A percentile compares a stretch with the other conserved stretches of the same genome.
These are phyloP conservation scores for Hypselothyrea guttata DNA, from an alignment of 2,888 invertebrate species.

Conservation along the genomic window DNA sequence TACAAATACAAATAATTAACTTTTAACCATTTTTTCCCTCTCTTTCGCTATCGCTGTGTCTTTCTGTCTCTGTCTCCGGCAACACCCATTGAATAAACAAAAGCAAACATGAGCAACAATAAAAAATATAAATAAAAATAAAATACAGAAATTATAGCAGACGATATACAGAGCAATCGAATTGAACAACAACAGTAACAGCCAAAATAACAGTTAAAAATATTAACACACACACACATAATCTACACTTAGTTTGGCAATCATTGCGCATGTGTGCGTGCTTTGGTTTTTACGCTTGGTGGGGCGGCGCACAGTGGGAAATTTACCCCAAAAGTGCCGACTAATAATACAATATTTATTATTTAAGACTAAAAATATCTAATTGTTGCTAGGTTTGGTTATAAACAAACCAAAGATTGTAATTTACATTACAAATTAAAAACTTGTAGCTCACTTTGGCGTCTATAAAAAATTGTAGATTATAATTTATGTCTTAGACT, in stretches of 20 bases:
- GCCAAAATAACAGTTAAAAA: constrained; percentile 65
- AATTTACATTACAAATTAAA: too few relatives aligned
- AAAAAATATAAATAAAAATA: constrained; percentile 30
- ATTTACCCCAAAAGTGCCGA: too few relatives aligned
- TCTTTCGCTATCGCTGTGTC: constrained; percentile 15
- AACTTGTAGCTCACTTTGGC: too few relatives aligned
- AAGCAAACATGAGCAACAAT: constrained; percentile 42
- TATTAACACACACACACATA: constrained; percentile 48
- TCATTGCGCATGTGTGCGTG: constrained; percentile 73
- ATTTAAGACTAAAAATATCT: too few relatives aligned
- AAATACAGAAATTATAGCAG: constrained; percentile 7
- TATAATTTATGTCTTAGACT: too few relatives aligned
- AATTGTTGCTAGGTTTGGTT: too few relatives aligned
- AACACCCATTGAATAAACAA: constrained; percentile 65
- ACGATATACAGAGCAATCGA: constrained; percentile 50
- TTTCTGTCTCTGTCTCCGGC: constrained; percentile 11
- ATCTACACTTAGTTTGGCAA: constrained; percentile 32
- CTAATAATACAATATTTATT: too few relatives aligned
- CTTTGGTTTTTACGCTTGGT: constrained; percentile 62
- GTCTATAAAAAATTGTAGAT: too few relatives aligned
- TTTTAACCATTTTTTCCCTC: constrained; percentile 61
- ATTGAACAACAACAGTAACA: constrained; percentile 45
- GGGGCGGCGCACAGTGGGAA: too few relatives aligned
- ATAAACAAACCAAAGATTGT: too few relatives aligned
- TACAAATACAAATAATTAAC: constrained; percentile 71